Percentiles rank a stretch among this genome's conserved stretches.
Evolutionary conservation across 2,888 invertebrate species (phyloP).

Genomic region (Hirtodrosophila duncani): DNA sequence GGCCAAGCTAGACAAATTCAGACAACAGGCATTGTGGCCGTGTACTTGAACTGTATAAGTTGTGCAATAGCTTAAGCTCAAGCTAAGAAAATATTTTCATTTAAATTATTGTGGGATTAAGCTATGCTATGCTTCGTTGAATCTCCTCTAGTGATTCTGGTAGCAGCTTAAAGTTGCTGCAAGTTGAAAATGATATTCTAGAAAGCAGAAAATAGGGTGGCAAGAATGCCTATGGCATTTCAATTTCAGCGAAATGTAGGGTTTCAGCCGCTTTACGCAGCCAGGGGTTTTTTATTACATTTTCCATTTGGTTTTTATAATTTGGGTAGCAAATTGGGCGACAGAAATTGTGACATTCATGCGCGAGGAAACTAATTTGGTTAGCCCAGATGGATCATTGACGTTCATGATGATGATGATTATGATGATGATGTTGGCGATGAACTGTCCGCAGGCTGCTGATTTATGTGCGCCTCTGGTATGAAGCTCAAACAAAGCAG

Average conservation of each 20-base stretch:
- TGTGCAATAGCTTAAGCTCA: slow-evolving; percentile 11
- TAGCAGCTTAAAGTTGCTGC: slow-evolving; percentile 35
- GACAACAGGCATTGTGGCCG: too few relatives aligned
- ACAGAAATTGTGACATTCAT: slow-evolving; percentile 52
- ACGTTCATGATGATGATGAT: slow-evolving; percentile 15
- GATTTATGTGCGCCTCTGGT: slow-evolving; percentile 45
- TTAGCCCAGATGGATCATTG: slow-evolving; percentile 49
- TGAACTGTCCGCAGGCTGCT: slow-evolving; percentile 56
- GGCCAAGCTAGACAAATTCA: too few relatives aligned
- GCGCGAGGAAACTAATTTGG: slow-evolving; percentile 48
- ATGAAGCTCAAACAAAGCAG: slow-evolving; percentile 35
- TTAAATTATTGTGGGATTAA: slow-evolving; percentile 67
- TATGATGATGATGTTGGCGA: slow-evolving; percentile 42
- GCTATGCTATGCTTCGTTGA: slow-evolving; percentile 25
- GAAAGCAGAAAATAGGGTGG: too few relatives aligned
- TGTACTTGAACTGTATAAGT: too few relatives aligned
- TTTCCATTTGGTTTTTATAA: slow-evolving; percentile 62
- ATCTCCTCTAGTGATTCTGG: not conserved
- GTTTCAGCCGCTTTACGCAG: slow-evolving; percentile 11
- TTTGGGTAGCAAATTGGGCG: slow-evolving; percentile 63
- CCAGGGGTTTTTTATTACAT: slow-evolving; percentile 36
- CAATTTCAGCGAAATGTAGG: slow-evolving; percentile 48
- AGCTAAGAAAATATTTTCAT: slow-evolving; percentile 60
- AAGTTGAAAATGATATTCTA: slow-evolving; percentile 39
- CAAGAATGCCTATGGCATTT: too few relatives aligned